Base-by-base conservation (phyloP, 2,113 vertebrate genomes). In the Centropus bengalensis region DNA sequence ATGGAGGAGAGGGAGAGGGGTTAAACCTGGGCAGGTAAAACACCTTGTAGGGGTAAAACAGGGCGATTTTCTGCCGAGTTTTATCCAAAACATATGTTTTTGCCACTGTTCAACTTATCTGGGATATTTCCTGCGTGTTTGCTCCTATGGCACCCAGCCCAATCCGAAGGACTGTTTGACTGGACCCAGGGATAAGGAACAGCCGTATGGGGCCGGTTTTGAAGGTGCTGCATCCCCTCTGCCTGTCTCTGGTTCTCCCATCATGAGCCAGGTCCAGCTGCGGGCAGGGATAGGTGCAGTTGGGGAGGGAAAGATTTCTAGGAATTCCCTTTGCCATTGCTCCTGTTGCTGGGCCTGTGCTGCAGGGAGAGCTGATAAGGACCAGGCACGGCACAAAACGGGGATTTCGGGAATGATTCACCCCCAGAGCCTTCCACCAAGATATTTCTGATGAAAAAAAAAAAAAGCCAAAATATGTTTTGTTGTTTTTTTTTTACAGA, bases 51-150 rank as follows among this genome's bases (percentile, higher is more conserved):
- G 94, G 82, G 94, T 94, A 92, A 90, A 94, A 60, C 0, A 0
- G 71, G 94, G 93, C 22, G 12, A 73, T 86, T 93, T 70, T 63
- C 79, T 64, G 75, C 52, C 15, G 12, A 45, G 82, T 94, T 98
- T 97, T 98, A 98, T 98, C 96, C 94, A 94, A 98, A 98, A 97
- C 98, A 98, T 67, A 97, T 98, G 97, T 96, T 98, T 95, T 96
- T 91, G 6, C 92, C 96, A 91, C 97, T 95, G 95, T 97, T 97
- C 90, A 8, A 97, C 97, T 98, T 98, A 98, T 98, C 98, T 98
- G 95, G 97, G 96, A 97, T 97, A 97, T 98, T 98, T 98, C 97
- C 98, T 97, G 97, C 96, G 70, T 97, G 97, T 97, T 98, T 97
- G 95, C 98, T 96, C 94, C 97, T 93, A 95, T 95, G 97, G 97